A percentile compares a stretch with the other conserved stretches of the same genome.
Conservation (phyloP, 2,113 vertebrate species). For the Mobula hypostoma region DNA sequence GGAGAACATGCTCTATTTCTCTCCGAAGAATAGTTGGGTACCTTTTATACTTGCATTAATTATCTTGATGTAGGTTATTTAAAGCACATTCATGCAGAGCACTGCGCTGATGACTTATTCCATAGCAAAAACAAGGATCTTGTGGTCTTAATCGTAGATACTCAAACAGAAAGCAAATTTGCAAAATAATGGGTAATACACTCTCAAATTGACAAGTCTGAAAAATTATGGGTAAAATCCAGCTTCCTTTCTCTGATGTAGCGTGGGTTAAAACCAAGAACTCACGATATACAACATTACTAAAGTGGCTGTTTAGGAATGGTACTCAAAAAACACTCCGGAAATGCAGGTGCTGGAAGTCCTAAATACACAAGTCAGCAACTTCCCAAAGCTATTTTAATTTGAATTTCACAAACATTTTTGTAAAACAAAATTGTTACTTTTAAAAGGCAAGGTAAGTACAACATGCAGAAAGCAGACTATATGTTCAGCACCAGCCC, state of each 20-base stretch:
- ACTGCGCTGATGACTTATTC: background rate
- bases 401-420: conserved; percentile 2
- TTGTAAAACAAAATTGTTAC: background rate
- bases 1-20: background rate
- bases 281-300: background rate
- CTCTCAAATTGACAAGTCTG: background rate
- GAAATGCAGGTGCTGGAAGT: background rate
- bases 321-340: background rate
- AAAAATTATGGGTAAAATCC: background rate
- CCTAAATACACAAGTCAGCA: background rate
- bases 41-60: background rate
- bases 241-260: background rate
- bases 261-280: background rate
- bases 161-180: background rate
- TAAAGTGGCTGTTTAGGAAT: background rate
- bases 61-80: too few species aligned
- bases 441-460: background rate
- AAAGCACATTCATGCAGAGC: background rate
- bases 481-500: background rate
- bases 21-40: background rate
- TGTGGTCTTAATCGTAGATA: background rate
- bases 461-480: background rate
- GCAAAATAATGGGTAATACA: background rate
- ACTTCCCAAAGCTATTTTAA: background rate
- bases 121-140: background rate